Evolutionary conservation across 2,113 vertebrate species (phyloP).

Genomic region (Gadus chalcogrammus): DNA sequence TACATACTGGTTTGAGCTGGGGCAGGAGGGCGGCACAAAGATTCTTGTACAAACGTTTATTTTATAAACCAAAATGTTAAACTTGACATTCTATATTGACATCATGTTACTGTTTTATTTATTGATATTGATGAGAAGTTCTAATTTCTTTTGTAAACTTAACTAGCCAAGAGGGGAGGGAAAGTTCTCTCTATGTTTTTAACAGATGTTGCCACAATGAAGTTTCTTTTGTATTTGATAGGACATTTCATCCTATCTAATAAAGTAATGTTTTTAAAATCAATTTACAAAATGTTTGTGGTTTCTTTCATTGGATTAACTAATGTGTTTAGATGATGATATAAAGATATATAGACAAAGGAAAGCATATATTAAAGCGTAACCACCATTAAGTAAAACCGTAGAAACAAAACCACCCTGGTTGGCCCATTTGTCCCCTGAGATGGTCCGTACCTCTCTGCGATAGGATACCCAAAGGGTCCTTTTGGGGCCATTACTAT

Average conservation of each 20-base stretch:
- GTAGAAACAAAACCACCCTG: too few species aligned
- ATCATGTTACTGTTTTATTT: constrained; percentile 81
- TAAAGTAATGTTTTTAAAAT: constrained; percentile 90
- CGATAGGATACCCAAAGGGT: too few species aligned
- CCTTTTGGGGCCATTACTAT: too few species aligned
- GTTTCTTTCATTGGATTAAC: constrained; percentile 44
- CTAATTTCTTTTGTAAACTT: constrained; percentile 67
- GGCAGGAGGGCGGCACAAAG: constrained; percentile 4
- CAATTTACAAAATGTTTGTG: constrained; percentile 72
- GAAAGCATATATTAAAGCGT: too few species aligned
- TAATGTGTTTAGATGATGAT: too few species aligned
- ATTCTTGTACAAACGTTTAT: constrained; percentile 51
- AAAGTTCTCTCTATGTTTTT: constrained; percentile 84
- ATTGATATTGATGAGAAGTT: constrained; percentile 73
- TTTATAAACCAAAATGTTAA: constrained; percentile 63
- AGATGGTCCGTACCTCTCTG: too few species aligned
- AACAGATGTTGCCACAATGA: constrained; percentile 84
- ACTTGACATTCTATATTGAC: constrained; percentile 62
- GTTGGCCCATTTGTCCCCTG: too few species aligned
- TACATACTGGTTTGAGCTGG: constrained; percentile 66
- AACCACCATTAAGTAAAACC: too few species aligned
- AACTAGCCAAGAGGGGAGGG: constrained; percentile 48
- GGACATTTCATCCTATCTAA: constrained; percentile 86
- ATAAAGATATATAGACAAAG: too few species aligned
- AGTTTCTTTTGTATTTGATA: constrained; percentile 89